Conservation (phyloP, 30 jellyfish, hydroid and myxozoan genomes). For the Aurelia sp. region DNA sequence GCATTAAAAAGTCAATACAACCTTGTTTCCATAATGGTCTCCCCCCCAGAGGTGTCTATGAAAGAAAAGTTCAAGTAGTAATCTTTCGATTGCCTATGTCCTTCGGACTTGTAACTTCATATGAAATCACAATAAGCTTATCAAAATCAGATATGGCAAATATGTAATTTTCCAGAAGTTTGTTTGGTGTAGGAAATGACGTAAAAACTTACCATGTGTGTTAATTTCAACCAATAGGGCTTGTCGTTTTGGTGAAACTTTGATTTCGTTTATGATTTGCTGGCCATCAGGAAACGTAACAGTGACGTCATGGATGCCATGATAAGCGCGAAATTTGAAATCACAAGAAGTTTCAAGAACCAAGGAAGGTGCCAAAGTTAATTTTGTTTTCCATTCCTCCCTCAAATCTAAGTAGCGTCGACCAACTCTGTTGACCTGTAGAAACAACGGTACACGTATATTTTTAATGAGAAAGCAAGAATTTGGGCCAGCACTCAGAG, state of each 20-base stretch:
- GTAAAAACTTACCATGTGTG: conserved; percentile 41
- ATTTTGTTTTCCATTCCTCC: conserved; percentile 74
- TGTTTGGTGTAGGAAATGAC: too few relatives aligned
- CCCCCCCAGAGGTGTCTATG: too few relatives aligned
- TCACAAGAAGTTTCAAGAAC: conserved; percentile 55
- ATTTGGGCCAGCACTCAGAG: too few relatives aligned
- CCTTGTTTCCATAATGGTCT: too few relatives aligned
- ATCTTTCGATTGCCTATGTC: too few relatives aligned
- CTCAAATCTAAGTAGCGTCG: conserved; percentile 70
- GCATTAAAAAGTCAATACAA: too few relatives aligned
- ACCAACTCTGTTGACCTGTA: conserved; percentile 78
- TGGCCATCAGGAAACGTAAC: conserved; percentile 89
- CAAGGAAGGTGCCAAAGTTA: conserved; percentile 41
- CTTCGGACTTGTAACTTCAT: too few relatives aligned
- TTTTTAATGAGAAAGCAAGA: too few relatives aligned
- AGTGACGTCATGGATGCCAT: conserved; percentile 70
- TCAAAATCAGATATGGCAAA: too few relatives aligned
- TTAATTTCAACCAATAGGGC: conserved; percentile 72
- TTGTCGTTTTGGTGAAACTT: conserved; percentile 52
- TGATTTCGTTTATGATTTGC: conserved; percentile 39
- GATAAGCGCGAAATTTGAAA: conserved; percentile 77
- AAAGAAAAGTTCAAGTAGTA: too few relatives aligned
- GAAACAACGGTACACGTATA: not conserved
- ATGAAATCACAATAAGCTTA: too few relatives aligned
- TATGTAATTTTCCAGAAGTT: too few relatives aligned